phyloP scores from a whole-genome alignment of 2,113 vertebrate genomes.

The Pluvialis apricaria region DNA sequence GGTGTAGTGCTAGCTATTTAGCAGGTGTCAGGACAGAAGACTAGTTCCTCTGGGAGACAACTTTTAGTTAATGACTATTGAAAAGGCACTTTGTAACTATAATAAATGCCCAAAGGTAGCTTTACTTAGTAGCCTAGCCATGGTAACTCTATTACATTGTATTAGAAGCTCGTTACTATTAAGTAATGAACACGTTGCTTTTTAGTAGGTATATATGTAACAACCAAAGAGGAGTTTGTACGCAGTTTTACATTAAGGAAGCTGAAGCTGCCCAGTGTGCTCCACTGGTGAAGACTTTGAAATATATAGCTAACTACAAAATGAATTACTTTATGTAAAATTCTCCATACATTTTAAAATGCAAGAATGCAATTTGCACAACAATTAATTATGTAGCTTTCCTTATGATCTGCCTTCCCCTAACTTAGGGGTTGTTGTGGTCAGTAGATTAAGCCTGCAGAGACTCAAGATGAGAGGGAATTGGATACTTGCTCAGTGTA shows the following conservation, averaged over 20 bases:
- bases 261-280: background rate
- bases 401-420: constrained; percentile 36
- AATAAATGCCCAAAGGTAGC: background rate
- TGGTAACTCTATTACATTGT: background rate
- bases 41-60: background rate
- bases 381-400: constrained; percentile 21
- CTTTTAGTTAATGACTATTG: background rate
- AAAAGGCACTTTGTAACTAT: background rate
- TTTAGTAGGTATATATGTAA: background rate
- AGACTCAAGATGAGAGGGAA: constrained; percentile 49
- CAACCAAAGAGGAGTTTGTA: background rate
- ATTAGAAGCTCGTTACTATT: background rate
- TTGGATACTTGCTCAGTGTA: constrained; percentile 84
- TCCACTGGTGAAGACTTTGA: background rate
- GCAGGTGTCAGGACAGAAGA: background rate
- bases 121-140: background rate
- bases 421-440: constrained; percentile 27
- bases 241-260: background rate
- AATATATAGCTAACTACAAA: background rate
- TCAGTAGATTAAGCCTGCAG: constrained; percentile 36
- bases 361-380: background rate
- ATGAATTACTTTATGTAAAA: background rate
- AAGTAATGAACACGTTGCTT: background rate
- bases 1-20: background rate
- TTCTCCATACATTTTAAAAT: background rate